phyloP scores from a whole-genome alignment of 1,140 invertebrate species.

The Araneus ventricosus region DNA sequence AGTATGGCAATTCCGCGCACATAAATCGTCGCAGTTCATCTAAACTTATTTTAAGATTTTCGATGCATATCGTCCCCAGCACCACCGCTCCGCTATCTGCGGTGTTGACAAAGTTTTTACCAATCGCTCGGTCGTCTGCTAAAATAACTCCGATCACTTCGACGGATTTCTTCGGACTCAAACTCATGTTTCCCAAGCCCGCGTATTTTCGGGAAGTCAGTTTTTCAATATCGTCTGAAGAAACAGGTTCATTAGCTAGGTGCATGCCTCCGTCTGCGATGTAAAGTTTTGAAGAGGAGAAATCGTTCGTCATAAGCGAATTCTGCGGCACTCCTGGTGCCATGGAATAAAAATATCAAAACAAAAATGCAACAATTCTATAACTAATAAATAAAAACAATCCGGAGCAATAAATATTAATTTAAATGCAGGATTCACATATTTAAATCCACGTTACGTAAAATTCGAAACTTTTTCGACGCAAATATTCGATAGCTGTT shows the following conservation, averaged over 20 bases:
- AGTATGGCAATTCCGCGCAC: slow-evolving; percentile 69
- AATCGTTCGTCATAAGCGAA: slow-evolving; percentile 38
- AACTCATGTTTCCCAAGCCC: slow-evolving; percentile 29
- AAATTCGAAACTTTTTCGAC: background rate
- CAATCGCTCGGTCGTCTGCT: slow-evolving; percentile 57
- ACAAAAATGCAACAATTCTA: background rate
- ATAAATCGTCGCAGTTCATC: slow-evolving; percentile 72
- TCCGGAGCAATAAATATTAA: background rate
- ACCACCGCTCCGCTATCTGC: slow-evolving; percentile 16
- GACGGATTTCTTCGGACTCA: slow-evolving; percentile 29
- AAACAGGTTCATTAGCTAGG: slow-evolving; percentile 8
- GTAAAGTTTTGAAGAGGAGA: background rate
- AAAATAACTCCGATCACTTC: slow-evolving; percentile 66
- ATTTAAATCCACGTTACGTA: slow-evolving; percentile 1
- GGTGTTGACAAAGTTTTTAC: background rate
- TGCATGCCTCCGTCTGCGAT: background rate
- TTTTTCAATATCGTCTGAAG: background rate
- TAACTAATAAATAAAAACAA: background rate
- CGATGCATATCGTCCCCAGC: slow-evolving; percentile 70
- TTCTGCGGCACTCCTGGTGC: slow-evolving; percentile 50
- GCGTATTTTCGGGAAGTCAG: background rate
- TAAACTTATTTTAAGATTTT: slow-evolving; percentile 10
- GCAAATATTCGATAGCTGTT: background rate
- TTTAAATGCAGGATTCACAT: background rate
- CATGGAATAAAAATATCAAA: slow-evolving; percentile 41